phyloP scores from a whole-genome alignment of 2,888 invertebrate genomes.

The Phalera bucephala region DNA sequence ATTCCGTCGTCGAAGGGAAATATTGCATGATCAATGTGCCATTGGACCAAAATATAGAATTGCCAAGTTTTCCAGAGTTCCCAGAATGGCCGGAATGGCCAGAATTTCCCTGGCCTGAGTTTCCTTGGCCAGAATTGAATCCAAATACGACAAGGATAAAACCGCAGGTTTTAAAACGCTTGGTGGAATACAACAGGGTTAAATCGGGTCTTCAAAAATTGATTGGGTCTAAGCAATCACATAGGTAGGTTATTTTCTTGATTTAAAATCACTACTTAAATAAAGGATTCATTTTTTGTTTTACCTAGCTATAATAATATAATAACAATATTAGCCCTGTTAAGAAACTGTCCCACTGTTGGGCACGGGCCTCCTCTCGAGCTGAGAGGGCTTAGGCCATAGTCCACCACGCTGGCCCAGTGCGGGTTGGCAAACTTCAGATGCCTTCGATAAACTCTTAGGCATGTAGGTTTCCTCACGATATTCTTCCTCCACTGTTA shows the following conservation, averaged over 20 bases:
- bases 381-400: no score
- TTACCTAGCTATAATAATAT: neutral
- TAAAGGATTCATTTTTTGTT: neutral
- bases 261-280: neutral
- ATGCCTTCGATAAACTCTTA: no score
- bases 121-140: slow-evolving; percentile 20
- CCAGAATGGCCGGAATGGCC: no score
- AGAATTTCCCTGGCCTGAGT: slow-evolving; percentile 14
- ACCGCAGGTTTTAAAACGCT: slow-evolving; percentile 5
- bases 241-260: slow-evolving; percentile 3
- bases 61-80: slow-evolving; percentile 27
- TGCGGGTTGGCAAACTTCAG: no score
- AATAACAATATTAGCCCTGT: no score
- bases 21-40: slow-evolving; percentile 56
- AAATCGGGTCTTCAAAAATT: slow-evolving; percentile 5
- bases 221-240: slow-evolving; percentile 9
- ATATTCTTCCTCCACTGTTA: no score
- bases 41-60: slow-evolving; percentile 30
- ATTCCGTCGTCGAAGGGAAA: slow-evolving; percentile 51
- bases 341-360: neutral
- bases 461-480: no score
- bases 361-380: no score
- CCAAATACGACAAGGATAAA: slow-evolving; percentile 11
- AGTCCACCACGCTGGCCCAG: no score
- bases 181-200: slow-evolving; percentile 12